Base-by-base conservation (phyloP, 2,113 vertebrate genomes). In the Pangasianodon gigas region DNA sequence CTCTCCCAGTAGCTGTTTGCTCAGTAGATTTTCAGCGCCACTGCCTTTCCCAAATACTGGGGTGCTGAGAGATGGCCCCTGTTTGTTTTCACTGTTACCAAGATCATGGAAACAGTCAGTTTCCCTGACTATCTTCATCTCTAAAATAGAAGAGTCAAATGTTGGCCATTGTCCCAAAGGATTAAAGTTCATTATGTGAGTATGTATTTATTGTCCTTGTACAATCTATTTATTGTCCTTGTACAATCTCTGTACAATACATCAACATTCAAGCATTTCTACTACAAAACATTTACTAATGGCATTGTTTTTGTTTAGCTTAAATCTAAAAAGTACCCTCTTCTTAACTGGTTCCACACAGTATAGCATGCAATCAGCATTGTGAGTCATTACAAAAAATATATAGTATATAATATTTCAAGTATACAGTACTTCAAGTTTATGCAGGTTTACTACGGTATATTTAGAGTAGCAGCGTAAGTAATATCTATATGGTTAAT, bases 21-120 rank as follows among this genome's bases (percentile, higher is more conserved):
- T 85, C 74, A 87, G n/a, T 52, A 65, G 85, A 87, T 92, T 91
- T 56, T 67, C 90, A 87, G 90, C 88, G 60, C 85, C 74, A 77
- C 85, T 58, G 81, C 91, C 88, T 85, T 92, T 92, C 85, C 77
- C 83, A 89, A 90, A 90, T 83, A 84, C 48, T 18, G 91, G 41
- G 24, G 90, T 87, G 90, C 62, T 75, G 85, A 91, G 51, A 92
- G 92, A 90, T 88, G 71, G 85, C 13, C 56, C 37, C 37, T 91
- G 91, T 93, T 93, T 94, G 92, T 94, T 93, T 92, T 90, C n/a
- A 65, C 74, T 87, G 92, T 92, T 90, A 91, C 86, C 85, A 74
- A 89, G 81, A 90, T 93, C 92, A 83, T 91, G 11, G 85, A 62
- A 82, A 88, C 77, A 85, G 18, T 81, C 48, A 9, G 90, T 86